A percentile compares a stretch with the other conserved stretches of the same genome.
phyloP scores from a whole-genome alignment of 1,140 invertebrate genomes.

The Heliconius hewitsoni region DNA sequence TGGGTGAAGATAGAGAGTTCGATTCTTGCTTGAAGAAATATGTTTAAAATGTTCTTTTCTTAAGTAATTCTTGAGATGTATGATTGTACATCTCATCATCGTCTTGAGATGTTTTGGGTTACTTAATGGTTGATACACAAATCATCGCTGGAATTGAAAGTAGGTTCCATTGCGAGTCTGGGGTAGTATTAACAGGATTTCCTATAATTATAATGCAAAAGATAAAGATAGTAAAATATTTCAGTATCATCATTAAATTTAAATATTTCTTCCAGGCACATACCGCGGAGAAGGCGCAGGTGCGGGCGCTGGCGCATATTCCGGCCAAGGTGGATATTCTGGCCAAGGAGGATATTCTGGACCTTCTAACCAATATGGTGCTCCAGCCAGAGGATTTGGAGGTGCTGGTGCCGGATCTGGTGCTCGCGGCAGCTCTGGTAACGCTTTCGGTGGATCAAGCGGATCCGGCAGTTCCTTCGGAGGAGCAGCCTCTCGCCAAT shows the following conservation, averaged over 20 bases:
- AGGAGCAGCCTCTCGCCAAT: constrained; percentile 66
- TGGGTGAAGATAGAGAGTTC: not conserved
- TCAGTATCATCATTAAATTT: not conserved
- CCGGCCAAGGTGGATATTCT: constrained; percentile 40
- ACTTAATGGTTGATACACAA: too few relatives aligned
- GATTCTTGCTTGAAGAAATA: not conserved
- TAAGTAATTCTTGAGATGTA: not conserved
- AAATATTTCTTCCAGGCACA: constrained; percentile 50
- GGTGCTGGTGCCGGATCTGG: constrained; percentile 37
- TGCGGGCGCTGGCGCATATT: constrained; percentile 43
- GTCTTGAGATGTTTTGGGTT: not conserved
- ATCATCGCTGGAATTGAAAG: too few relatives aligned
- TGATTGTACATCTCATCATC: too few relatives aligned
- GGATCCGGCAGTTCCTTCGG: constrained; percentile 48
- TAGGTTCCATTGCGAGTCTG: too few relatives aligned
- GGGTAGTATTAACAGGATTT: too few relatives aligned
- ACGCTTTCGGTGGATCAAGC: constrained; percentile 26
- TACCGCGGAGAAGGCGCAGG: constrained; percentile 72
- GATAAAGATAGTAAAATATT: not conserved
- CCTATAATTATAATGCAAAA: too few relatives aligned
- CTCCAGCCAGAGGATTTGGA: constrained; percentile 39
- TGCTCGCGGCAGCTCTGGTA: constrained; percentile 39
- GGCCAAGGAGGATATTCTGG: constrained; percentile 38
- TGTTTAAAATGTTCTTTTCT: not conserved
- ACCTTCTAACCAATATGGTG: constrained; percentile 39